These are phyloP conservation scores for Amazona guildingii DNA, from an alignment of 2,113 vertebrate genomes.

Conservation along the genomic window DNA sequence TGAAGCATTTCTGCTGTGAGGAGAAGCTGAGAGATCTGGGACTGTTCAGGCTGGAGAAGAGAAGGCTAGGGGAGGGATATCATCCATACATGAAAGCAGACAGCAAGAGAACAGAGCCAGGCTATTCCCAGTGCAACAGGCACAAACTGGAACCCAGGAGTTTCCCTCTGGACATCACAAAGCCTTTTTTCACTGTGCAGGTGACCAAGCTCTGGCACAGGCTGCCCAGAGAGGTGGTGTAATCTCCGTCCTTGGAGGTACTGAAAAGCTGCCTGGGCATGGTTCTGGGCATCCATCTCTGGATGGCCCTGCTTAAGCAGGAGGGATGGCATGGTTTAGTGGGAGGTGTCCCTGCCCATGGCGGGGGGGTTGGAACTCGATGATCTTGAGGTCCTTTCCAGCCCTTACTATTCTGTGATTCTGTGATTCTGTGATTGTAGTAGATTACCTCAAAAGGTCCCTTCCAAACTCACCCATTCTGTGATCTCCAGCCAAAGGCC, in stretches of 20 bases:
- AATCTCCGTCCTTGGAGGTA: neutral
- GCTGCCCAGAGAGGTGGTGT: neutral
- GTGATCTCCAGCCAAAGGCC: neutral
- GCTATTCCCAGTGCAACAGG: neutral
- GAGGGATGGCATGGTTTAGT: too few species aligned
- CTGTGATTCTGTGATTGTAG: too few species aligned
- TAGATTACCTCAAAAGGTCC: neutral
- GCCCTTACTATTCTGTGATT: too few species aligned
- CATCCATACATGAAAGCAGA: neutral
- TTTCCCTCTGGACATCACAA: neutral
- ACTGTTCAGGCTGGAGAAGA: neutral
- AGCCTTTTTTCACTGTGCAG: neutral
- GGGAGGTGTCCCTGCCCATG: too few species aligned
- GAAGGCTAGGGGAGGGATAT: neutral
- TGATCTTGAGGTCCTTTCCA: too few species aligned
- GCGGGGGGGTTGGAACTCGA: too few species aligned
- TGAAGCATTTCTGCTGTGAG: neutral
- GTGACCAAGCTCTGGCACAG: neutral
- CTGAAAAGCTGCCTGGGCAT: neutral
- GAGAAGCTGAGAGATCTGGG: neutral
- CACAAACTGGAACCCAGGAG: neutral
- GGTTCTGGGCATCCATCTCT: neutral
- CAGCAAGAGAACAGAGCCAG: neutral
- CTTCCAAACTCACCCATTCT: neutral
- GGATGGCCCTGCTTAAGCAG: neutral